A percentile compares a stretch with the other conserved stretches of the same genome.
Conservation (phyloP, 64 coral and sea anemone genomes). For the Cladopsammia gracilis region DNA sequence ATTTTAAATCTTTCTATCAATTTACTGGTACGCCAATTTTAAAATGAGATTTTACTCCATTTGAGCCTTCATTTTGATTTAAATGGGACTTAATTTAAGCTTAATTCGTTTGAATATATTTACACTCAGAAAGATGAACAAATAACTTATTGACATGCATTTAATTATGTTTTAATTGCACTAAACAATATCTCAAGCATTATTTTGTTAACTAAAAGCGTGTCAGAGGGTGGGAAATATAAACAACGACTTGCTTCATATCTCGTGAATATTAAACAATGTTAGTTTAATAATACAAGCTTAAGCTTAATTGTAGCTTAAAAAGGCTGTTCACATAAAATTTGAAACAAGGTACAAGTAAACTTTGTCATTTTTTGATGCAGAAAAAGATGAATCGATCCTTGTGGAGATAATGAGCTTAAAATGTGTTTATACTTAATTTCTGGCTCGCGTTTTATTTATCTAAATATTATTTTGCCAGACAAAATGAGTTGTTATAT, state of each 20-base stretch:
- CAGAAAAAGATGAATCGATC: too few species aligned
- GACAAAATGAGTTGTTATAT: not conserved
- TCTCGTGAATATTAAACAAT: slow-evolving; percentile 7
- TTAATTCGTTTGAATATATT: too few species aligned
- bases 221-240: not conserved
- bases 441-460: not conserved
- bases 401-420: not conserved
- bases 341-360: too few species aligned
- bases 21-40: too few species aligned
- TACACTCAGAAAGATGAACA: too few species aligned
- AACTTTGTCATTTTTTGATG: too few species aligned
- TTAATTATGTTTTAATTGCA: slow-evolving; percentile 5
- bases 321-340: not conserved
- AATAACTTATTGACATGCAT: not conserved
- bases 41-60: too few species aligned
- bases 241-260: not conserved
- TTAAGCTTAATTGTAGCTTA: not conserved
- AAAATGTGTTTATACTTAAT: not conserved
- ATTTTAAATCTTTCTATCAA: too few species aligned
- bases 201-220: slow-evolving; percentile 16
- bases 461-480: not conserved
- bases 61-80: too few species aligned
- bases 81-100: too few species aligned
- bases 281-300: not conserved
- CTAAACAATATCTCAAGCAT: not conserved